These are phyloP conservation scores for Micropoecilia bifurca DNA, from an alignment of 2,797 vertebrate species.

Conservation along the genomic window DNA sequence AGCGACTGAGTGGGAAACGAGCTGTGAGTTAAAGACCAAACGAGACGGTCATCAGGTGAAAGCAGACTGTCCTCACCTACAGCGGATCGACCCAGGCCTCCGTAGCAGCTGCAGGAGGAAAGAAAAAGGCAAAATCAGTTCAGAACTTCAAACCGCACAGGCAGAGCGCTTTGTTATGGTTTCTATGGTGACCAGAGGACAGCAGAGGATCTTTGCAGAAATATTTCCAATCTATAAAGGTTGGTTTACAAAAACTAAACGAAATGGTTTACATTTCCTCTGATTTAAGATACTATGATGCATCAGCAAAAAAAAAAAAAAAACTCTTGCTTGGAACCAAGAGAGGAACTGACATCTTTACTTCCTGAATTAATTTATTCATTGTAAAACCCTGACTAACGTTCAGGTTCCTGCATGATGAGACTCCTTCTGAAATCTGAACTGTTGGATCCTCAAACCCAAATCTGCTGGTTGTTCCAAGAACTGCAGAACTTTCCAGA, in stretches of 20 bases:
- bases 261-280: not conserved
- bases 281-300: not conserved
- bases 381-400: not conserved
- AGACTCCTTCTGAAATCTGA: not conserved
- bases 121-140: not conserved
- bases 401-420: not conserved
- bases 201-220: not conserved
- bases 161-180: not conserved
- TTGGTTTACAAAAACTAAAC: not conserved
- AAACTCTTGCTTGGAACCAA: not conserved
- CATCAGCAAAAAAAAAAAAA: not conserved
- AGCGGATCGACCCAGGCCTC: slow-evolving; percentile 89
- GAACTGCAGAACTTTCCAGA: not conserved
- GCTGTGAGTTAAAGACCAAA: not conserved
- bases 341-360: not conserved
- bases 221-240: not conserved
- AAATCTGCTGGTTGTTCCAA: not conserved
- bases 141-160: not conserved
- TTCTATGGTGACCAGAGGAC: not conserved
- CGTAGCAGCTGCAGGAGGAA: slow-evolving; percentile 85
- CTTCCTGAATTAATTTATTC: not conserved
- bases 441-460: not conserved
- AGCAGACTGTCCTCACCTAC: slow-evolving; percentile 79
- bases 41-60: not conserved
- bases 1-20: slow-evolving; percentile 79